These are phyloP conservation scores for Chroicocephalus ridibundus DNA, from an alignment of 2,113 vertebrate genomes.

Conservation along the genomic window DNA sequence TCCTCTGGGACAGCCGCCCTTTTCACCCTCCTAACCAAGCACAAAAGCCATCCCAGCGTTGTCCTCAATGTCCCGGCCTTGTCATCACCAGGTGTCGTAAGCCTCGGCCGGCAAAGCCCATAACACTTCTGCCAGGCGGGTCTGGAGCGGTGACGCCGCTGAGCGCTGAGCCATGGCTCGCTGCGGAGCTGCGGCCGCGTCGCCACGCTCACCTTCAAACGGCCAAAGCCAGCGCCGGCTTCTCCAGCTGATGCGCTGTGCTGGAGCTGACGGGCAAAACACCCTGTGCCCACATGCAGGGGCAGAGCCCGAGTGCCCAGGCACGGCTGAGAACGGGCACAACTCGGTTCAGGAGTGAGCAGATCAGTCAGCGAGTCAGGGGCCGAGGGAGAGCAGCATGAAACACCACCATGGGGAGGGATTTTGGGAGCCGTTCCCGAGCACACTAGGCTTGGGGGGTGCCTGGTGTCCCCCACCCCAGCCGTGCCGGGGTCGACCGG, in stretches of 20 bases:
- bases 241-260: accelerated
- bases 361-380: accelerated
- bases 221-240: background rate
- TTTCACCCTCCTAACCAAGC: background rate
- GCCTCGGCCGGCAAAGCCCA: background rate
- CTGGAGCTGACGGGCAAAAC: background rate
- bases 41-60: background rate
- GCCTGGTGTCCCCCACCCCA: accelerated
- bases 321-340: accelerated
- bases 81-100: background rate
- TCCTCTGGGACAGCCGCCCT: background rate
- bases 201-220: background rate
- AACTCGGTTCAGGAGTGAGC: background rate
- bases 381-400: accelerated
- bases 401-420: accelerated
- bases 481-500: background rate
- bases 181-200: background rate
- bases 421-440: accelerated
- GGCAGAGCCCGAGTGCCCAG: background rate
- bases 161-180: background rate
- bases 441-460: accelerated
- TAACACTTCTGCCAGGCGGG: background rate
- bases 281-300: accelerated
- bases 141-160: background rate
- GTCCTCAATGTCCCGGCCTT: background rate